A percentile compares a stretch with the other conserved stretches of the same genome.
Conservation (phyloP, 2,113 vertebrate species). For the Larimichthys crocea region DNA sequence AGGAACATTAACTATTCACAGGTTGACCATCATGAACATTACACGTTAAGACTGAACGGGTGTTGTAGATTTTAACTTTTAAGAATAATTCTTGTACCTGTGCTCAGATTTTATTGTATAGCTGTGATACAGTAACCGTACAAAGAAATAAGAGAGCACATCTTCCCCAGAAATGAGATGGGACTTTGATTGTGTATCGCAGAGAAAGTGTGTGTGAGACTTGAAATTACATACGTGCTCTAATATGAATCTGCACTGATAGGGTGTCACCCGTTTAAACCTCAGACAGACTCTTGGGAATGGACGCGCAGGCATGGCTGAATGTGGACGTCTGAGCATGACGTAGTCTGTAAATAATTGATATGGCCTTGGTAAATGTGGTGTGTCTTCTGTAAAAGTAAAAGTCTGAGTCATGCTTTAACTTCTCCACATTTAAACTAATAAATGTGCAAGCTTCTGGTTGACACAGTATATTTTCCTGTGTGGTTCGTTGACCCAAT, state of each 20-base stretch:
- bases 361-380: constrained; percentile 47
- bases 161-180: neutral
- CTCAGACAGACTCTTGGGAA: constrained; percentile 4
- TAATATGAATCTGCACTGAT: constrained; percentile 24
- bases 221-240: neutral
- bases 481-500: constrained; percentile 26
- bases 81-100: neutral
- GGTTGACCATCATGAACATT: neutral
- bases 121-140: neutral
- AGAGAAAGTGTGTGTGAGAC: neutral
- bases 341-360: constrained; percentile 57
- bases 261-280: constrained; percentile 13
- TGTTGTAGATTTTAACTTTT: neutral
- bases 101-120: neutral
- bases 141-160: neutral
- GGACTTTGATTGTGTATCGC: neutral
- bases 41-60: neutral
- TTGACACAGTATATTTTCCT: constrained; percentile 21
- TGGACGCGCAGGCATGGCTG: neutral
- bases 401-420: constrained; percentile 44
- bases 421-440: constrained; percentile 30
- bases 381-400: constrained; percentile 6
- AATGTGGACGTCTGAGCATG: constrained; percentile 29
- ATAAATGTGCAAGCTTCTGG: constrained; percentile 10
- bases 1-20: no score